Base-by-base conservation (phyloP, 2,888 invertebrate genomes). In the Phalangium opilio region DNA sequence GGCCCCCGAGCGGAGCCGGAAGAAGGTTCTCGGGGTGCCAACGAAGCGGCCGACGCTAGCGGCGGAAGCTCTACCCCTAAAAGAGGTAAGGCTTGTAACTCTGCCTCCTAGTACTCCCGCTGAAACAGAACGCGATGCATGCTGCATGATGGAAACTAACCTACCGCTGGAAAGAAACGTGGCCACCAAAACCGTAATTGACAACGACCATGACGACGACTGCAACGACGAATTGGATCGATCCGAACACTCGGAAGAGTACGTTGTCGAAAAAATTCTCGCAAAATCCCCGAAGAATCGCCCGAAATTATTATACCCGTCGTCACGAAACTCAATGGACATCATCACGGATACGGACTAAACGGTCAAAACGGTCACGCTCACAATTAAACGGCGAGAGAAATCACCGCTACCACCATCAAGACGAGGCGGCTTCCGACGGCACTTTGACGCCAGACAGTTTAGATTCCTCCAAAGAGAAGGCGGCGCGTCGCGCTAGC, bases 21-120 rank as follows among this genome's bases (percentile, higher is more conserved):
- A n/a, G 40, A 40, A 41, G 38, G 45, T 38, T 39, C 40, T 38
- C 39, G n/a, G 17, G 15, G 40, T 33, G 40, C 45, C 33, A 45
- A 45, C 35, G n/a, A 15, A 36, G n/a, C n/a, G n/a, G 38, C 38
- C 20, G 40, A 32, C 40, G n/a, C 45, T 38, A 27, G 20, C 40
- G 43, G 32, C 43, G 18, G 7, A 35, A 33, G 35, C n/a, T 7
- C n/a, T 33, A 40, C 38, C 38, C 32, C 20, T 44, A 12, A 27
- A 27, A 27, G 27, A 27, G 27, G 27, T 27, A 27, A 27, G 27
- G 27, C 27, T 27, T 27, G 27, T 27, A 27, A 27, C 27, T 27
- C 27, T 27, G 14, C 38, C 38, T 15, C 15, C 17, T n/a, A 36
- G 2, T 17, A 36, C 38, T 17, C 14, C 38, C 14, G 17, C 14